A percentile compares a stretch with the other conserved stretches of the same genome.
Evolutionary conservation across 2,113 vertebrate species (phyloP).

Genomic region (Pipa parva): DNA sequence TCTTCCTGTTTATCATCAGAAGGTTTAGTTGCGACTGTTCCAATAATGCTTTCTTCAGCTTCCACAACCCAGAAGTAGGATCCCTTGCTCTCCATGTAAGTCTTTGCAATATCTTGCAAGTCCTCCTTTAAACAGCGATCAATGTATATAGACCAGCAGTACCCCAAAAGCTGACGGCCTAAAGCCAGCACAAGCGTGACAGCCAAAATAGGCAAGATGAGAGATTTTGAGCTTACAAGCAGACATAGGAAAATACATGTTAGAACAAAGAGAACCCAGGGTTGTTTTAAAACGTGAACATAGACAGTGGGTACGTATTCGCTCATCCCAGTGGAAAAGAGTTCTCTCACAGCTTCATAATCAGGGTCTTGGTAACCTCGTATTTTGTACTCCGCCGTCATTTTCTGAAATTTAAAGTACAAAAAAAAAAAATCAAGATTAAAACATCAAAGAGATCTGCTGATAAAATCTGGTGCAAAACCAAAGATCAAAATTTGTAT

Average conservation of each 20-base stretch:
- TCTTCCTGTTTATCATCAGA: slow-evolving; percentile 19
- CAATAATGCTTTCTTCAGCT: slow-evolving; percentile 46
- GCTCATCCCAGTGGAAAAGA: slow-evolving; percentile 53
- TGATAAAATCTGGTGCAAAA: too few species aligned
- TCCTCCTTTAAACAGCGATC: slow-evolving; percentile 52
- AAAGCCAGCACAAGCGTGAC: slow-evolving; percentile 46
- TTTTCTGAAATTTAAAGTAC: too few species aligned
- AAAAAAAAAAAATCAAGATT: not conserved
- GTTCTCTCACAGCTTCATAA: slow-evolving; percentile 46
- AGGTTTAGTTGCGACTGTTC: slow-evolving; percentile 50
- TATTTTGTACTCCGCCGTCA: slow-evolving; percentile 60
- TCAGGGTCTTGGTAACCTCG: slow-evolving; percentile 54
- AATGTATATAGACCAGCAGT: slow-evolving; percentile 48
- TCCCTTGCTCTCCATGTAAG: slow-evolving; percentile 43
- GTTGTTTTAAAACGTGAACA: slow-evolving; percentile 51
- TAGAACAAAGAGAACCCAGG: slow-evolving; percentile 49
- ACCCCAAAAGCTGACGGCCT: slow-evolving; percentile 44
- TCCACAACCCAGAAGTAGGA: slow-evolving; percentile 61
- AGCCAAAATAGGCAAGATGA: slow-evolving; percentile 47
- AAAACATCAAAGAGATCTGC: too few species aligned
- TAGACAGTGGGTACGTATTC: slow-evolving; percentile 51
- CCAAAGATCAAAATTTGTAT: too few species aligned
- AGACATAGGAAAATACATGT: slow-evolving; percentile 44
- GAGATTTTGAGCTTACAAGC: slow-evolving; percentile 45
- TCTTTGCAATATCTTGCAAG: slow-evolving; percentile 52